Evolutionary conservation across 92 coral and sea anemone genomes (phyloP), one percentile per base, ranked within the genome.

Genomic region (Pocillopora meandrina): DNA sequence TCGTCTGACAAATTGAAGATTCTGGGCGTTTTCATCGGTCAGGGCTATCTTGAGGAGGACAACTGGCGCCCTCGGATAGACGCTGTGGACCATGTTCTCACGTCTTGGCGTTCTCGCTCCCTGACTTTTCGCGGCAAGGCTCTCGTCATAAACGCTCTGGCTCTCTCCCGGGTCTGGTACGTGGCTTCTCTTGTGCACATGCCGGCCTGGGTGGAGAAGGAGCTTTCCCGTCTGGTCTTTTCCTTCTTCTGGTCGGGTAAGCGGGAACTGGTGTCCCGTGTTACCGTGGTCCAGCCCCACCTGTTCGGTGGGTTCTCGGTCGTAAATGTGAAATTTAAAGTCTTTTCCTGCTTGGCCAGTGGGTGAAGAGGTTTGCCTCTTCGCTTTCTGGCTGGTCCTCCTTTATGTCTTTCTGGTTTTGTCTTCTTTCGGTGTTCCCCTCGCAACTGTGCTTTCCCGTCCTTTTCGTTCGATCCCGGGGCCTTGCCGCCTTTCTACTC

Each of bases 161-260:
- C 87, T 5, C 66, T 89, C 1, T 80, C 89, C 0, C 78, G 87
- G 8, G 75, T 89, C 2, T 89, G 92, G 84, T 85, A 89, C 20
- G 8, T 58, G 7, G 76, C 85, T 0, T 65, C 84, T 5, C 0
- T 87, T 0, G 79, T 83, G 13, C 74, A 49, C 1, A 65, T 65
- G 75, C 75, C 74, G 3, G 10, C 55, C 13, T 79, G 84, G 63
- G 84, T 65, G 11, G 62, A 7, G 0, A 9, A 4, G 0, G 61
- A 65, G 15, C 72, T 79, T 0, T 17, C 20, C 4, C 0, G 9
- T 0, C 11, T 65, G 3, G 5, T 10, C 10, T 79, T 79, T 10
- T 5, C 10, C 1, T 79, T 79, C 12, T 65, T 79, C 20, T 79
- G 84, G 74, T 5, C 12, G 0, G 74, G 74, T 0, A 79, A 79